Evolutionary conservation across 2,888 invertebrate species (phyloP).

Genomic region (Lamproptera curius): DNA sequence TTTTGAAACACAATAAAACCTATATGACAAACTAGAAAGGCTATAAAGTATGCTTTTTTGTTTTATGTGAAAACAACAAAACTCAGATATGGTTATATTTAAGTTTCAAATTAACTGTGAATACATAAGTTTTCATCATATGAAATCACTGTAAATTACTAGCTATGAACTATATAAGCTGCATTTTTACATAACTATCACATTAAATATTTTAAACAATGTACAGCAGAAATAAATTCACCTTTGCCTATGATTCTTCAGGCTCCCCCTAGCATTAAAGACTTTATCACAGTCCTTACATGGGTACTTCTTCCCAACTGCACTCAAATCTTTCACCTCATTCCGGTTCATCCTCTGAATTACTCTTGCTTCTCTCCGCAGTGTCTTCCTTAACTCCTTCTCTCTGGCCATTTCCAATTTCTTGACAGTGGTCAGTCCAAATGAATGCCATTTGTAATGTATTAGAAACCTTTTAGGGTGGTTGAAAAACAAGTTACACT

Average conservation of each 20-base stretch:
- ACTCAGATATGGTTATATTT: too few relatives aligned
- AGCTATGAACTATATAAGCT: too few relatives aligned
- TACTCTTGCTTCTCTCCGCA: constrained; percentile 39
- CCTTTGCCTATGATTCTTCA: constrained; percentile 59
- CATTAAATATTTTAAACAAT: too few relatives aligned
- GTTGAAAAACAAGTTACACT: constrained; percentile 49
- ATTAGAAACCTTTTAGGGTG: constrained; percentile 63
- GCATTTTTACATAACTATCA: too few relatives aligned
- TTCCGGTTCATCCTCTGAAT: constrained; percentile 30
- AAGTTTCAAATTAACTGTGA: too few relatives aligned
- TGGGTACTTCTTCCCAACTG: constrained; percentile 34
- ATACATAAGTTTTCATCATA: too few relatives aligned
- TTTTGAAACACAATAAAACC: too few relatives aligned
- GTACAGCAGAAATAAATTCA: too few relatives aligned
- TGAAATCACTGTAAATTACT: too few relatives aligned
- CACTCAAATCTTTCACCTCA: constrained; percentile 29
- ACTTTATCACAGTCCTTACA: constrained; percentile 62
- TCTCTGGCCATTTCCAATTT: constrained; percentile 41
- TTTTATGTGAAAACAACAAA: too few relatives aligned
- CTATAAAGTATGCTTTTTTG: too few relatives aligned
- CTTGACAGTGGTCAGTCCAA: constrained; percentile 51
- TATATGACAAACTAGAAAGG: too few relatives aligned
- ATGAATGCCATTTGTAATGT: constrained; percentile 66
- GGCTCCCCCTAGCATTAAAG: constrained; percentile 46
- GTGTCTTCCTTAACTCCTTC: constrained; percentile 31